Evolutionary conservation across 2,797 vertebrate species (phyloP), one percentile per base, ranked within the genome.

Genomic region (Ibycter americanus): DNA sequence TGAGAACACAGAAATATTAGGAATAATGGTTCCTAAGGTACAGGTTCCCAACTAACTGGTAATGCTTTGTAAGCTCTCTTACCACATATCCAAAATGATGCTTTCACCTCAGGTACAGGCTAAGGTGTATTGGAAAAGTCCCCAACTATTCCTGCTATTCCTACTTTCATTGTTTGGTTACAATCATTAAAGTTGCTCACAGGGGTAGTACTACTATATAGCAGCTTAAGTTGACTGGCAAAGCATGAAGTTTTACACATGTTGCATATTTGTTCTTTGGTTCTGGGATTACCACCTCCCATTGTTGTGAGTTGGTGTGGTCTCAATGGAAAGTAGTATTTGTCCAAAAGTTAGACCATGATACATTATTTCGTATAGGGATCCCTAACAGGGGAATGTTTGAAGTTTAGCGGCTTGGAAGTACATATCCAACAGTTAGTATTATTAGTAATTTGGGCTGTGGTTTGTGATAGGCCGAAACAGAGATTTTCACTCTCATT

Each of bases 161-260:
- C 11, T 54, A 12, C 11, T 47, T 7, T 49, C 6, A 2, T 14
- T 62, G 15, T n/a, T 83, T 40, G 7, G 8, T 58, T 80, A 12
- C 26, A 63, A 19, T 34, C 21, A 25, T 44, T 32, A 20, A 55
- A 34, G 51, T 26, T 34, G 9, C 31, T 49, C 36, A 32, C 13
- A 63, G 11, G 13, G 40, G 13, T 5, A 32, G 9, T 9, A 36
- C 14, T 71, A 34, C 11, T 34, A 12, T 36, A 13, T 1, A 22
- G 22, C 32, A 82, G 6, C 17, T 22, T 10, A 42, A n/a, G 13
- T 0, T 71, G 72, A 47, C 31, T 27, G 22, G 17, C 4, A 4
- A 4, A 20, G n/a, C 9, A 8, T 12, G 6, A 38, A 0, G 0
- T 58, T 84, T 82, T 31, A 54, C 29, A 21, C 0, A n/a, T n/a